phyloP scores from a whole-genome alignment of 2,888 invertebrate genomes.

The Pterobdella sp. region DNA sequence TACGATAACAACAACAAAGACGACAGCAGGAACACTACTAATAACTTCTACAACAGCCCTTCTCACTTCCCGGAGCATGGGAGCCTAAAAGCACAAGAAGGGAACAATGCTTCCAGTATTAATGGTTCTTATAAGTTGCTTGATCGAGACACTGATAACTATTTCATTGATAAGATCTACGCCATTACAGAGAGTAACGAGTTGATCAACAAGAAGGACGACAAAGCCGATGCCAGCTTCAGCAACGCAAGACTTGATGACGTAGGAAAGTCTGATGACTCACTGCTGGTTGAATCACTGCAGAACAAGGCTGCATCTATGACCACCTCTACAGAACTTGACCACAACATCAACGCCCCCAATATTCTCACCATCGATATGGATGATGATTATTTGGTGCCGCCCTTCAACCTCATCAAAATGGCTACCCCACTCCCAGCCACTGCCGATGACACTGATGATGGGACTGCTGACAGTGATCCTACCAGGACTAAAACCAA shows the following conservation, averaged over 20 bases:
- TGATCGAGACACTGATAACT: too few species aligned
- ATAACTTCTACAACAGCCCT: too few species aligned
- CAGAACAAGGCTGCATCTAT: not conserved
- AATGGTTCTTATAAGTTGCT: too few species aligned
- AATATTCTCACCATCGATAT: constrained; percentile 4
- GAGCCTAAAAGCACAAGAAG: too few species aligned
- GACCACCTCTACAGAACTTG: not conserved
- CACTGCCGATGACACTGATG: not conserved
- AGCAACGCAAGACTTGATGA: not conserved
- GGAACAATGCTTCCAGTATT: too few species aligned
- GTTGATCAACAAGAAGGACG: too few species aligned
- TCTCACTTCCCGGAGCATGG: too few species aligned
- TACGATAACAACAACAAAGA: too few species aligned
- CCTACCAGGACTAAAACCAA: not conserved
- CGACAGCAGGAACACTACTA: too few species aligned
- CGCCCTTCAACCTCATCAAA: constrained; percentile 13
- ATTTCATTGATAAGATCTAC: too few species aligned
- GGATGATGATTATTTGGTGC: constrained; percentile 19
- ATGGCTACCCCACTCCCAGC: not conserved
- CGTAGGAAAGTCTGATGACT: not conserved
- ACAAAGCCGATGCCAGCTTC: not conserved
- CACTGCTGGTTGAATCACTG: too few species aligned
- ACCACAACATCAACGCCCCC: not conserved
- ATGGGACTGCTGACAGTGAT: not conserved
- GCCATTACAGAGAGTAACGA: too few species aligned